Conservation (phyloP, 2,113 vertebrate species). For the Cavia aperea region DNA sequence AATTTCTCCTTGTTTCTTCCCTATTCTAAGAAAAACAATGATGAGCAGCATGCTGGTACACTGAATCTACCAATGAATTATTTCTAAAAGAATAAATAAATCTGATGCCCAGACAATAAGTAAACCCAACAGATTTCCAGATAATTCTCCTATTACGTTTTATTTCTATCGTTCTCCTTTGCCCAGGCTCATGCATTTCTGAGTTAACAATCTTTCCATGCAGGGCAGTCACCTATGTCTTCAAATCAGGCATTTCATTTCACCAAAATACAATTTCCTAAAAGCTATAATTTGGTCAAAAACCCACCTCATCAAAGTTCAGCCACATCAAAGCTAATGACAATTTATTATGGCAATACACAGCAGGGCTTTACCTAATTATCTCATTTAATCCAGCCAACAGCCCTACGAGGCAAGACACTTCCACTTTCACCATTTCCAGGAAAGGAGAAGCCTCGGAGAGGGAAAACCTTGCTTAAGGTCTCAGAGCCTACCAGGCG, state of each 20-base stretch:
- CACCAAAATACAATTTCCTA: conserved; percentile 14
- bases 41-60: not conserved
- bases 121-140: not conserved
- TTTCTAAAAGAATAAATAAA: conserved; percentile 13
- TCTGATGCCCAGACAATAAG: not conserved
- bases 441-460: not conserved
- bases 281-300: conserved; percentile 1
- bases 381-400: not conserved
- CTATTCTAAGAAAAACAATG: not conserved
- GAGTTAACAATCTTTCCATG: not conserved
- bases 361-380: not conserved
- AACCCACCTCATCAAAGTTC: not conserved
- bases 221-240: not conserved
- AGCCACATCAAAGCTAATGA: not conserved
- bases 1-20: conserved; percentile 1
- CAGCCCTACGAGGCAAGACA: not conserved
- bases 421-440: not conserved
- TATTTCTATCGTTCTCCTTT: not conserved
- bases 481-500: not conserved
- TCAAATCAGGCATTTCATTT: not conserved
- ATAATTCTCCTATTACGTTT: conserved; percentile 36
- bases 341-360: not conserved
- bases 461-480: not conserved
- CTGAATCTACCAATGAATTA: conserved; percentile 8
- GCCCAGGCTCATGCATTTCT: not conserved